phyloP scores from a whole-genome alignment of 2,888 invertebrate species.

The Melanargia galathea region DNA sequence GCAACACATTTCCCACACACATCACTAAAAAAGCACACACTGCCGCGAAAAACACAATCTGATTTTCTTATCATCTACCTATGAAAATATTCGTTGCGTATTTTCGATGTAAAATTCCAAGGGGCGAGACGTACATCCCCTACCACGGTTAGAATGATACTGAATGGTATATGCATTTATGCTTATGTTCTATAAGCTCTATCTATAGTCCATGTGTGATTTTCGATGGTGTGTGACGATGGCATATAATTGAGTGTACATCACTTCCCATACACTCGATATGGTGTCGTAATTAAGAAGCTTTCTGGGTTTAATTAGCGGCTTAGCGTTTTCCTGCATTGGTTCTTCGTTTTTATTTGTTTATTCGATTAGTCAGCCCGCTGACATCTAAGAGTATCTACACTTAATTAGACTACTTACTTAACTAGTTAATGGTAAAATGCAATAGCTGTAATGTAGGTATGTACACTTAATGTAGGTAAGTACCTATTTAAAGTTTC shows the following conservation, averaged over 20 bases:
- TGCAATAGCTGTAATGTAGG: too few relatives aligned
- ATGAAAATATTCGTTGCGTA: conserved; percentile 26
- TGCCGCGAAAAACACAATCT: conserved; percentile 34
- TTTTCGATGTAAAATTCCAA: conserved; percentile 16
- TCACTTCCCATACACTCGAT: conserved; percentile 20
- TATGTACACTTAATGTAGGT: too few relatives aligned
- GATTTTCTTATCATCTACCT: conserved; percentile 32
- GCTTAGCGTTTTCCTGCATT: conserved; percentile 29
- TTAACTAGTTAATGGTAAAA: too few relatives aligned
- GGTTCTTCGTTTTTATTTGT: background rate
- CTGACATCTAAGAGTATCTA: too few relatives aligned
- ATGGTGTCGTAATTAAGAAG: conserved; percentile 39
- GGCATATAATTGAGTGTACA: conserved; percentile 20
- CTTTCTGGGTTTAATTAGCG: conserved; percentile 43
- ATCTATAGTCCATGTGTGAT: conserved; percentile 35
- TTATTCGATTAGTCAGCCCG: background rate
- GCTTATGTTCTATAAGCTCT: conserved; percentile 22
- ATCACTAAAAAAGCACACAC: conserved; percentile 55
- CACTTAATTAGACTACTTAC: too few relatives aligned
- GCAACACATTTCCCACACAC: conserved; percentile 58
- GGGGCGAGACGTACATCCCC: conserved; percentile 38
- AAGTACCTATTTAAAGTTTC: too few relatives aligned
- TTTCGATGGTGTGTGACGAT: conserved; percentile 27
- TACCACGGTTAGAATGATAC: conserved; percentile 51
- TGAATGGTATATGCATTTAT: conserved; percentile 42